phyloP scores from a whole-genome alignment of 1,140 invertebrate genomes.

The Coboldia fuscipes region DNA sequence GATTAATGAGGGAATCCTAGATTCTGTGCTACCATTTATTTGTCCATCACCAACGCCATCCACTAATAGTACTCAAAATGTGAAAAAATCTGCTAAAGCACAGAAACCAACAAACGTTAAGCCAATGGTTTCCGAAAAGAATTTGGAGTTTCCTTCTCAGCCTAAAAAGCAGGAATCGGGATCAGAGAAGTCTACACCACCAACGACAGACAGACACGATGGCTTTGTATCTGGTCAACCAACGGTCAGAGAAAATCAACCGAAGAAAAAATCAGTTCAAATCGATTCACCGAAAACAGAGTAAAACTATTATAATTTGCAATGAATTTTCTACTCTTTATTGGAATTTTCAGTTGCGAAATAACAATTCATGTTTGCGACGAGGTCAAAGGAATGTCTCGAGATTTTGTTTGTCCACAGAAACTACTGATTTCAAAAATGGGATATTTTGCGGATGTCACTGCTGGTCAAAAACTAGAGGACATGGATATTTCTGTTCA shows the following conservation, averaged over 20 bases:
- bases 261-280: not conserved
- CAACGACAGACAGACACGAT: not conserved
- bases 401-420: slow-evolving; percentile 73
- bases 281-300: not conserved
- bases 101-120: not conserved
- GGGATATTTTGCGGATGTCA: slow-evolving; percentile 84
- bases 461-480: slow-evolving; percentile 62
- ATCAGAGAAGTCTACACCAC: not conserved
- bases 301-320: not conserved
- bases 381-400: slow-evolving; percentile 64
- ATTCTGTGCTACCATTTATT: slow-evolving; percentile 51
- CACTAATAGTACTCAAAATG: not conserved
- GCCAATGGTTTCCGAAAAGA: not conserved
- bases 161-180: not conserved
- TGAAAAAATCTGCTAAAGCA: not conserved
- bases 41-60: slow-evolving; percentile 7
- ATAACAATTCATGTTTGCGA: slow-evolving; percentile 76
- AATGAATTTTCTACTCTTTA: not conserved
- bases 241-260: no score
- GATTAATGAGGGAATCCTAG: slow-evolving; percentile 52
- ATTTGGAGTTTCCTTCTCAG: not conserved
- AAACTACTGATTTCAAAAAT: slow-evolving; percentile 70
- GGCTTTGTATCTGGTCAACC: not conserved
- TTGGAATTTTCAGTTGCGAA: slow-evolving; percentile 34
- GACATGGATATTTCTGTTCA: slow-evolving; percentile 93